phyloP scores from a whole-genome alignment of 53 echinoderm and acorn worm species.

The Echinometra lucunter region DNA sequence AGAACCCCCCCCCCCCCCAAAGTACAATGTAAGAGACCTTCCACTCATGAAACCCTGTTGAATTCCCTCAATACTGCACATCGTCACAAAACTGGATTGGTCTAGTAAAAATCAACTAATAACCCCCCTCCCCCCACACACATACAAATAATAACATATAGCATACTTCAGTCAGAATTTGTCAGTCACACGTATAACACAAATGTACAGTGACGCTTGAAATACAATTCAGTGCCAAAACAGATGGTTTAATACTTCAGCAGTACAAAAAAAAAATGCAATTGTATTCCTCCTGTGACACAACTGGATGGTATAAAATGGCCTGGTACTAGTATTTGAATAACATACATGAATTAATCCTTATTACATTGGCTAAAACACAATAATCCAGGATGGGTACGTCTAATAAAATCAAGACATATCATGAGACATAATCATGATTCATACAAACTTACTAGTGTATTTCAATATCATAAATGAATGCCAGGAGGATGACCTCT shows the following conservation, averaged over 20 bases:
- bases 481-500: not conserved
- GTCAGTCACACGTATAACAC: not conserved
- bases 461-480: not conserved
- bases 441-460: not conserved
- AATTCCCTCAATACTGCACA: too few relatives aligned
- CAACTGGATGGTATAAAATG: not conserved
- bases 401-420: not conserved
- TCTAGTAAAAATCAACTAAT: too few relatives aligned
- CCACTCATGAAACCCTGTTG: too few relatives aligned
- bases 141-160: too few relatives aligned
- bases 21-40: too few relatives aligned
- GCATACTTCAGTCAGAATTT: not conserved
- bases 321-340: not conserved
- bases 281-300: not conserved
- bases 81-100: too few relatives aligned
- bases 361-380: not conserved
- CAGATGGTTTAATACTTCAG: slow-evolving; percentile 43
- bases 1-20: too few relatives aligned
- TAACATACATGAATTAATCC: not conserved
- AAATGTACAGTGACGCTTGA: not conserved
- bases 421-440: not conserved
- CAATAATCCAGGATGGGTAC: not conserved
- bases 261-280: not conserved
- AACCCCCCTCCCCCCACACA: too few relatives aligned
- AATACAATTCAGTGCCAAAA: slow-evolving; percentile 16